Conservation (phyloP, 2,888 invertebrate species). For the Arrhopalites spinosus region DNA sequence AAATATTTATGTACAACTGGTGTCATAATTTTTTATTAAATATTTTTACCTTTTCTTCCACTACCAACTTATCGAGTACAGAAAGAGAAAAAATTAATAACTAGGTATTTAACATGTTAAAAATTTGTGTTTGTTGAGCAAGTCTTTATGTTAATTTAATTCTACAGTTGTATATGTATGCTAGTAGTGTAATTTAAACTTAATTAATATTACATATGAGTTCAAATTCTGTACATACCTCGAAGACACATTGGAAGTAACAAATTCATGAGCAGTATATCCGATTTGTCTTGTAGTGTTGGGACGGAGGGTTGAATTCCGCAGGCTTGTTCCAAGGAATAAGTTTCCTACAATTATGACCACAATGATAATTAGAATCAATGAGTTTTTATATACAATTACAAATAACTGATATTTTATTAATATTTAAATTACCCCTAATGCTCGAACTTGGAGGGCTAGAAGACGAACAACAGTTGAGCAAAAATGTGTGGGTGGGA, state of each 20-base stretch:
- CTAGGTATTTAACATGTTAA: too few relatives aligned
- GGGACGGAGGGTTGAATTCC: slow-evolving; percentile 88
- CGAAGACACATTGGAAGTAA: slow-evolving; percentile 94
- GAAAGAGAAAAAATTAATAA: too few relatives aligned
- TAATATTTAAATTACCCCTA: slow-evolving; percentile 69
- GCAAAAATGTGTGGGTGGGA: slow-evolving; percentile 93
- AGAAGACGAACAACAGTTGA: slow-evolving; percentile 94
- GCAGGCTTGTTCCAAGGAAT: slow-evolving; percentile 91
- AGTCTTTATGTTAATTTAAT: too few relatives aligned
- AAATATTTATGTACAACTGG: not conserved
- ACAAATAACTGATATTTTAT: slow-evolving; percentile 1
- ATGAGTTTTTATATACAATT: not conserved
- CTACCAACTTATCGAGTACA: too few relatives aligned
- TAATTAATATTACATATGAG: too few relatives aligned
- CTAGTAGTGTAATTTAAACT: too few relatives aligned
- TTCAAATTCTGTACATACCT: too few relatives aligned
- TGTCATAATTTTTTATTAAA: not conserved
- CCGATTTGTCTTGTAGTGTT: slow-evolving; percentile 82
- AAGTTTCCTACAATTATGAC: slow-evolving; percentile 69
- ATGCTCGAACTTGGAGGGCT: slow-evolving; percentile 91
- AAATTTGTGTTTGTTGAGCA: too few relatives aligned
- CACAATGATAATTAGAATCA: not conserved
- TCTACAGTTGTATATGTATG: too few relatives aligned
- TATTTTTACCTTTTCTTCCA: slow-evolving; percentile 79
- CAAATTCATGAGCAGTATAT: slow-evolving; percentile 93